Evolutionary conservation across 2,113 vertebrate species (phyloP).

Genomic region (Tonatia bakeri): DNA sequence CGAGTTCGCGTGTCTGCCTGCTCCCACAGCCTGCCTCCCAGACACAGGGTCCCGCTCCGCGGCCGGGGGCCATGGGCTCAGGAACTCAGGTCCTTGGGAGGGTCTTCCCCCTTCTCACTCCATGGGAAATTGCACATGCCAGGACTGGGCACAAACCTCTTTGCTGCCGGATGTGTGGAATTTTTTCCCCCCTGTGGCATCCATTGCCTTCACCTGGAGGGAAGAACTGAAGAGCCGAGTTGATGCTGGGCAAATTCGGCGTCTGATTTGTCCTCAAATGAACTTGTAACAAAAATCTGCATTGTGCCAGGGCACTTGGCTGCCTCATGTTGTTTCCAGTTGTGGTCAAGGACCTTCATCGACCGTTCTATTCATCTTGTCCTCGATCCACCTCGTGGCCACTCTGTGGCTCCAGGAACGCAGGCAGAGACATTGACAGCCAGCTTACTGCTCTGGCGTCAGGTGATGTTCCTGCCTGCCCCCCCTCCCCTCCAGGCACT

Average conservation of each 20-base stretch:
- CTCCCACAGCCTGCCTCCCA: too few relatives aligned
- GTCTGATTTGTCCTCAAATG: constrained; percentile 11
- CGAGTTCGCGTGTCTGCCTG: accelerated
- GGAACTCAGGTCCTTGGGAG: neutral
- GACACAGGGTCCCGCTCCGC: accelerated
- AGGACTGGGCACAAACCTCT: neutral
- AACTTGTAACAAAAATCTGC: neutral
- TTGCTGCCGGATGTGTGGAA: neutral
- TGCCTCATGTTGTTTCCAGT: neutral
- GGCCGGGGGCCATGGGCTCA: accelerated
- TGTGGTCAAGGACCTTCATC: neutral
- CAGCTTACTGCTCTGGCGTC: neutral
- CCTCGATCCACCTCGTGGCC: neutral
- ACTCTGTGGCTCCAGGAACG: neutral
- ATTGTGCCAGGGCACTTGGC: neutral
- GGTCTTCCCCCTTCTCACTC: neutral
- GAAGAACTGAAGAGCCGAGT: neutral
- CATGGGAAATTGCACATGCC: accelerated
- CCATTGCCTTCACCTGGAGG: neutral
- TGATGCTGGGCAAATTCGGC: neutral
- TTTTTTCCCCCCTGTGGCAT: neutral
- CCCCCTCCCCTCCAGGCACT: neutral
- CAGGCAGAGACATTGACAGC: neutral
- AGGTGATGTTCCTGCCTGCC: neutral
- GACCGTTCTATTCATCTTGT: neutral